phyloP scores from a whole-genome alignment of 2,888 invertebrate species.

The Cheilosia variabilis region DNA sequence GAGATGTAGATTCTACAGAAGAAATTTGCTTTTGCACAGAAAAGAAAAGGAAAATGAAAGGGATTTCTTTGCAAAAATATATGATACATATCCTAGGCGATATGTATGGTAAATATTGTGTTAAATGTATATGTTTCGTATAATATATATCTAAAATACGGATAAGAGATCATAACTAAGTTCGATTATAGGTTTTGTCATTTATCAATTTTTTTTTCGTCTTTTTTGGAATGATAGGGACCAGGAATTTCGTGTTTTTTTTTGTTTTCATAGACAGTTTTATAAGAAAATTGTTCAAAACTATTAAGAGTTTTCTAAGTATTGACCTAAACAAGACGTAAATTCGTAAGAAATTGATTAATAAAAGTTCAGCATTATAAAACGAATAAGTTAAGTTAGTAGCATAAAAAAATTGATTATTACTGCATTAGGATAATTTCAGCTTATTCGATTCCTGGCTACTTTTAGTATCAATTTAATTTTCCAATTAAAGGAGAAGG shows the following conservation, averaged over 20 bases:
- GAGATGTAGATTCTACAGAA: slow-evolving; percentile 39
- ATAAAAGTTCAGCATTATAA: slow-evolving; percentile 27
- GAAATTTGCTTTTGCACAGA: slow-evolving; percentile 46
- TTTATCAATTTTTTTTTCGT: background rate
- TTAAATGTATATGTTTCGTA: slow-evolving; percentile 48
- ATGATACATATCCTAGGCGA: slow-evolving; percentile 20
- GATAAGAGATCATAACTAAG: slow-evolving; percentile 67
- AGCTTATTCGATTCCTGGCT: slow-evolving; percentile 47
- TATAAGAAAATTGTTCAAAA: slow-evolving; percentile 7
- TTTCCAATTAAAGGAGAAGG: background rate
- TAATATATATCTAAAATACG: slow-evolving; percentile 50
- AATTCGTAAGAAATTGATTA: slow-evolving; percentile 64
- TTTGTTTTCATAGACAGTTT: background rate
- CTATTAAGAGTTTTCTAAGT: slow-evolving; percentile 1
- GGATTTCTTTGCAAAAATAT: slow-evolving; percentile 54
- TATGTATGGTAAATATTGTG: slow-evolving; percentile 22
- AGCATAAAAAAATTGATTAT: slow-evolving; percentile 22
- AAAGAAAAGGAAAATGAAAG: background rate
- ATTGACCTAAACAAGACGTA: slow-evolving; percentile 41
- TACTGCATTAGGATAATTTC: slow-evolving; percentile 42
- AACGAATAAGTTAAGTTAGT: slow-evolving; percentile 22
- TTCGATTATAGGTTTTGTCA: slow-evolving; percentile 41
- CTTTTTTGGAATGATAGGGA: slow-evolving; percentile 24
- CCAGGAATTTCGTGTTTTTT: slow-evolving; percentile 12
- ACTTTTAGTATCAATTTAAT: background rate